Conservation (phyloP, 2,797 vertebrate genomes). For the Limnodromus scolopaceus region DNA sequence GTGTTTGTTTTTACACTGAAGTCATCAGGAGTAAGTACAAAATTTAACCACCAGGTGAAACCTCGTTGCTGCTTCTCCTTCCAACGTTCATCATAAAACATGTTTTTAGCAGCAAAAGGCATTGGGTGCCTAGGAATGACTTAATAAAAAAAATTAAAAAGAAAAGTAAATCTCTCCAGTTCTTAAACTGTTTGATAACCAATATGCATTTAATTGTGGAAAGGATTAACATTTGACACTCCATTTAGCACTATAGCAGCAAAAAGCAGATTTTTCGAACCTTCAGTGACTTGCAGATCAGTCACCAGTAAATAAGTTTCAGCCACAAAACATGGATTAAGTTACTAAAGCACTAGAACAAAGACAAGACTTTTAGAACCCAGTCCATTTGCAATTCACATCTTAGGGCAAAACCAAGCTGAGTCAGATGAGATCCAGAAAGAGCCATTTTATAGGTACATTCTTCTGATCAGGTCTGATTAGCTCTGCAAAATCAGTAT, state of each 20-base stretch:
- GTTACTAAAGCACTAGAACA: background rate
- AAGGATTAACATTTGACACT: background rate
- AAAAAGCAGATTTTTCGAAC: background rate
- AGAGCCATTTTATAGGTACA: background rate
- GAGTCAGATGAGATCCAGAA: background rate
- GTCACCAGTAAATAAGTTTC: background rate
- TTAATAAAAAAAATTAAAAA: slow-evolving; percentile 42
- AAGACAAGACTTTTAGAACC: background rate
- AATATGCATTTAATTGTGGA: background rate
- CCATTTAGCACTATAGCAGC: background rate
- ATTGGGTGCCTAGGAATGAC: slow-evolving; percentile 93
- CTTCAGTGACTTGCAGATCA: background rate
- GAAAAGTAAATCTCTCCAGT: background rate
- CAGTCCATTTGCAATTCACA: background rate
- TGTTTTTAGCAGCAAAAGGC: slow-evolving; percentile 95
- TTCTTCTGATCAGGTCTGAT: background rate
- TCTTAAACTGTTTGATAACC: background rate
- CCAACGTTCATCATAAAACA: slow-evolving; percentile 98
- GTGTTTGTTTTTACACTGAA: slow-evolving; percentile 88
- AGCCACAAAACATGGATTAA: background rate
- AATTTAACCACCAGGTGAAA: slow-evolving; percentile 97
- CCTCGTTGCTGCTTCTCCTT: slow-evolving; percentile 94
- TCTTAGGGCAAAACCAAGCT: background rate
- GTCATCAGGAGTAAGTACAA: slow-evolving; percentile 94
- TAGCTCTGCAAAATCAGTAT: background rate